Evolutionary conservation across 2,888 invertebrate species (phyloP), one percentile per base, ranked within the genome.

Genomic region (Girardia tigrina): DNA sequence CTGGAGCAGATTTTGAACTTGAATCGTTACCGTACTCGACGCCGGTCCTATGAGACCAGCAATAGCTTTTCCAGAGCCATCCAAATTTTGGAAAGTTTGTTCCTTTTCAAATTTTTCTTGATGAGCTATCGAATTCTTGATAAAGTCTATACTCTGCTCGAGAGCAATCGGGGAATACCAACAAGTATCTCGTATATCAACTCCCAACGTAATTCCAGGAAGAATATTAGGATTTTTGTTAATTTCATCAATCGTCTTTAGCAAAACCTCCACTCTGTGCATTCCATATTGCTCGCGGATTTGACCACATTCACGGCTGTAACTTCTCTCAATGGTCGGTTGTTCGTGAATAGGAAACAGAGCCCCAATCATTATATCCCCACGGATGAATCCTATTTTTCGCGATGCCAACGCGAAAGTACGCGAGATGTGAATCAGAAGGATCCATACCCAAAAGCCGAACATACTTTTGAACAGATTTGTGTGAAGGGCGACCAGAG

Each of bases 101-200:
- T 56, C 23, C 2, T 2, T 16, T 16, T 56, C 20, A 8, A 16
- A 36, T n/a, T 56, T 56, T 56, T 8, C 4, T 56, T 56, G 4
- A 28, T 79, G 79, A 12, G 79, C 79, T 79, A 89, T 87, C 56
- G 89, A 88, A 81, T 89, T 89, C 71, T 89, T 86, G 79, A 90
- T 89, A 80, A 90, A 87, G 83, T 90, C 89, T 78, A 90, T 88
- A 81, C 88, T 89, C 84, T 90, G 90, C 80, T 90, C 90, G 78
- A 91, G 86, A 29, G 90, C 90, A 1, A 90, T 89, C 20, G 90
- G 88, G 1, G 90, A 88, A 80, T 90, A 90, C 90, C 90, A 90
- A 83, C 90, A 91, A 27, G 90, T 89, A 84, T 91, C 90, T 1
- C 90, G 86, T 77, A 90, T 89, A 82, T 90, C 90, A 75, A 89